Conservation (phyloP, 2,797 vertebrate genomes). For the Enteromius argenteus region DNA sequence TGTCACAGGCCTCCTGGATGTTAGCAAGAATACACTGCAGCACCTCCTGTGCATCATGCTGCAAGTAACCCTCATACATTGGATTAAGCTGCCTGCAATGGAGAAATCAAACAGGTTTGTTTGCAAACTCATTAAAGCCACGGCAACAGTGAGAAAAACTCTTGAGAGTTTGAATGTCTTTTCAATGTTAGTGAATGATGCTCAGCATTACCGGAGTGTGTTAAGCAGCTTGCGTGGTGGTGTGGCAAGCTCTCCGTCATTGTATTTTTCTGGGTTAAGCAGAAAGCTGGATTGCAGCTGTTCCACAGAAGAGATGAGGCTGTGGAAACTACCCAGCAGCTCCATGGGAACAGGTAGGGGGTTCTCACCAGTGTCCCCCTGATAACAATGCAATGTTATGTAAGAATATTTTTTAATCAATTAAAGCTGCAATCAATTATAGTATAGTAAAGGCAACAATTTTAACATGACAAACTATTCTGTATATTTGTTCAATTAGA, state of each 20-base stretch:
- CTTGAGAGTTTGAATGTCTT: not conserved
- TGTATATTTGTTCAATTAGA: not conserved
- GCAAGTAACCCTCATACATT: constrained; percentile 97
- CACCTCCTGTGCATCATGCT: constrained; percentile 98
- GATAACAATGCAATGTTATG: constrained; percentile 21
- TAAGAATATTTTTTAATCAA: not conserved
- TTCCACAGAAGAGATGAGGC: constrained; percentile 90
- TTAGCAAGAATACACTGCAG: constrained; percentile 95
- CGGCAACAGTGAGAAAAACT: not conserved
- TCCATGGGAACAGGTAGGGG: constrained; percentile 84
- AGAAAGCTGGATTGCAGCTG: constrained; percentile 94
- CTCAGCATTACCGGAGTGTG: constrained; percentile 85
- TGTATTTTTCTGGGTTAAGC: constrained; percentile 88
- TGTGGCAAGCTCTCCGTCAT: constrained; percentile 88
- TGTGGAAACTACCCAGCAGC: constrained; percentile 90
- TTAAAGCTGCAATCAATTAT: not conserved
- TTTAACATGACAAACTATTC: constrained; percentile 6
- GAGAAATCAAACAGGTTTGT: constrained; percentile 15
- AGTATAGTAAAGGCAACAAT: not conserved
- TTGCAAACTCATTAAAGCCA: not conserved
- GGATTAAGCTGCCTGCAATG: constrained; percentile 91
- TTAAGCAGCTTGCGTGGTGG: constrained; percentile 90
- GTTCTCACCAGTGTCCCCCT: constrained; percentile 77
- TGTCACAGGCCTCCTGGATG: constrained; percentile 93
- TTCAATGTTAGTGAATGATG: not conserved